These are phyloP conservation scores for Liolophura sinensis DNA, from an alignment of 1,140 invertebrate species.

Conservation along the genomic window DNA sequence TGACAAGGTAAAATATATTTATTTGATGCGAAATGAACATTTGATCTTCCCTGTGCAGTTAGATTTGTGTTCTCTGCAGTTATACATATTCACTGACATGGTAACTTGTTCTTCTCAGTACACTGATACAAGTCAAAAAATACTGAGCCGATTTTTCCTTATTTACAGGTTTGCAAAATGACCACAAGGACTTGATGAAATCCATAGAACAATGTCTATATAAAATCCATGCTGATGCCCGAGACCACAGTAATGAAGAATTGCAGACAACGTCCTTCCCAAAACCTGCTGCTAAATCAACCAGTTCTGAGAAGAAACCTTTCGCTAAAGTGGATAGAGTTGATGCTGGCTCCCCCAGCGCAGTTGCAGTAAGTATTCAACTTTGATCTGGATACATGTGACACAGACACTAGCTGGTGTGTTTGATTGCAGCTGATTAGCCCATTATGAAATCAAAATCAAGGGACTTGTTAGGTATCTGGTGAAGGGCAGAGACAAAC, in stretches of 20 bases:
- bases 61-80: no score
- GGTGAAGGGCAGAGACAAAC: no score
- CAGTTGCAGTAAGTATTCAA: conserved; percentile 69
- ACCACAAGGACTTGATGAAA: conserved; percentile 82
- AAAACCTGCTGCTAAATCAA: conserved; percentile 61
- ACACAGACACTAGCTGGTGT: no score
- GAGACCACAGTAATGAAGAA: conserved; percentile 68
- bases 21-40: no score
- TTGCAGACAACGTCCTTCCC: conserved; percentile 78
- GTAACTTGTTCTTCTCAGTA: neutral
- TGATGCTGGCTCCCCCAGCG: conserved; percentile 77
- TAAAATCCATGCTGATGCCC: conserved; percentile 60
- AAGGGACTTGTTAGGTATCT: no score
- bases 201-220: conserved; percentile 79
- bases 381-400: no score
- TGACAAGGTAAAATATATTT: no score
- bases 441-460: no score
- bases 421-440: no score
- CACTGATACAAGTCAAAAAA: neutral
- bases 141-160: neutral
- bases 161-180: conserved; percentile 82
- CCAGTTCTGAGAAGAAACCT: conserved; percentile 51
- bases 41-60: no score
- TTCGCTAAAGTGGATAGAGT: conserved; percentile 78
- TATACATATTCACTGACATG: no score